A percentile compares a stretch with the other conserved stretches of the same genome.
Evolutionary conservation across 2,113 vertebrate species (phyloP).

Genomic region (Zapornia atra): DNA sequence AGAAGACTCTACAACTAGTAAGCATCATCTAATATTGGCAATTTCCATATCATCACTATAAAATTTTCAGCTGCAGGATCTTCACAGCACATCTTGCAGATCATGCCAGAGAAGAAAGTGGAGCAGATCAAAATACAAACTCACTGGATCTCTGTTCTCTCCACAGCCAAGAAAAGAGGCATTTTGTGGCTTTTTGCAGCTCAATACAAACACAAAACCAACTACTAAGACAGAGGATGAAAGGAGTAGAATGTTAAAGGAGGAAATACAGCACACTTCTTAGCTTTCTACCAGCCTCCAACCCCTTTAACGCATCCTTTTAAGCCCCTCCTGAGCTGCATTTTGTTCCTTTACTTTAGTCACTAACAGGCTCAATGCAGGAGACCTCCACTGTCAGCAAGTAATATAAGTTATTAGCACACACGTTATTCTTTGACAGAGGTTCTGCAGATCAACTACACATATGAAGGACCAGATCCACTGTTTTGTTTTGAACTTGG

Average conservation of each 20-base stretch:
- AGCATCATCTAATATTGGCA: neutral
- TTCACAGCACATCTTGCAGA: neutral
- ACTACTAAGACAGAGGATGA: rapidly evolving
- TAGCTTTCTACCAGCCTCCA: neutral
- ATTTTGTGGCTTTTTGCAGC: neutral
- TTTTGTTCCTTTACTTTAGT: neutral
- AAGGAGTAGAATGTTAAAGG: neutral
- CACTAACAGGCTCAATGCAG: neutral
- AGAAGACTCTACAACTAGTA: neutral
- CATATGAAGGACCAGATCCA: neutral
- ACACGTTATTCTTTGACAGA: neutral
- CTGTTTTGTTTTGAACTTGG: neutral
- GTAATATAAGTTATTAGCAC: neutral
- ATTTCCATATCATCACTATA: neutral
- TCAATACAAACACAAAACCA: neutral
- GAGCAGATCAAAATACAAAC: neutral
- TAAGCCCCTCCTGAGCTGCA: neutral
- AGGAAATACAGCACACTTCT: neutral
- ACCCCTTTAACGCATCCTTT: neutral
- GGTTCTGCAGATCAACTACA: neutral
- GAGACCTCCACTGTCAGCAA: neutral
- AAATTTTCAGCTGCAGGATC: neutral
- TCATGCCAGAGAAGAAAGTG: neutral
- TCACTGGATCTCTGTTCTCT: neutral
- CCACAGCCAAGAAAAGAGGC: neutral